These are phyloP conservation scores for Glyptemys insculpta DNA, from an alignment of 2,797 vertebrate genomes.

Conservation along the genomic window DNA sequence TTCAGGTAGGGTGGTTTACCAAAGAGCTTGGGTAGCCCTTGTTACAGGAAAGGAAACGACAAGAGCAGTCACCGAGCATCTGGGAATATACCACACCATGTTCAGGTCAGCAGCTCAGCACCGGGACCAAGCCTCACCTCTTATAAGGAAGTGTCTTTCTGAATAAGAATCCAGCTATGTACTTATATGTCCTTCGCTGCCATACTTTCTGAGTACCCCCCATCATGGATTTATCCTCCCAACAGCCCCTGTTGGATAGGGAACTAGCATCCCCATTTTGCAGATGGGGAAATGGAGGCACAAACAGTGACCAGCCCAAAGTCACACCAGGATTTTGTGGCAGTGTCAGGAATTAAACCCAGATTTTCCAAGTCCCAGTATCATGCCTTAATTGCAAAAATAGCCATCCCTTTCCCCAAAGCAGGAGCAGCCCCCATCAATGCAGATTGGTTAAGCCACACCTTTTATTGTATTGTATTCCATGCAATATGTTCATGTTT, in stretches of 20 bases:
- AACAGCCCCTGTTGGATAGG: not conserved
- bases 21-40: not conserved
- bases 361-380: not conserved
- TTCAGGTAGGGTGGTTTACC: not conserved
- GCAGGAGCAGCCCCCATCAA: not conserved
- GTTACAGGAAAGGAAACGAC: not conserved
- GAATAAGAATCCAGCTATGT: not conserved
- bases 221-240: not conserved
- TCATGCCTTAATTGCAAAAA: not conserved
- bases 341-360: not conserved
- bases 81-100: too few relatives aligned
- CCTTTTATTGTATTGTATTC: slow-evolving; percentile 68
- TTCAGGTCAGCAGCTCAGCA: not conserved
- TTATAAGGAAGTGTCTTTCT: not conserved
- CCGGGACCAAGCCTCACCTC: not conserved
- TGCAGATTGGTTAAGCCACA: slow-evolving; percentile 52
- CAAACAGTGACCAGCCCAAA: not conserved
- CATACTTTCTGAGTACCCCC: not conserved
- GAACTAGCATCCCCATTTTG: not conserved
- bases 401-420: not conserved
- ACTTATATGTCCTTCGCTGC: not conserved
- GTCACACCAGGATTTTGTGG: not conserved
- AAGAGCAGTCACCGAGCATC: not conserved
- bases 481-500: slow-evolving; percentile 68
- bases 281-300: not conserved